These are phyloP conservation scores for Anaspis maculata DNA, from an alignment of 2,888 invertebrate genomes.

Conservation along the genomic window DNA sequence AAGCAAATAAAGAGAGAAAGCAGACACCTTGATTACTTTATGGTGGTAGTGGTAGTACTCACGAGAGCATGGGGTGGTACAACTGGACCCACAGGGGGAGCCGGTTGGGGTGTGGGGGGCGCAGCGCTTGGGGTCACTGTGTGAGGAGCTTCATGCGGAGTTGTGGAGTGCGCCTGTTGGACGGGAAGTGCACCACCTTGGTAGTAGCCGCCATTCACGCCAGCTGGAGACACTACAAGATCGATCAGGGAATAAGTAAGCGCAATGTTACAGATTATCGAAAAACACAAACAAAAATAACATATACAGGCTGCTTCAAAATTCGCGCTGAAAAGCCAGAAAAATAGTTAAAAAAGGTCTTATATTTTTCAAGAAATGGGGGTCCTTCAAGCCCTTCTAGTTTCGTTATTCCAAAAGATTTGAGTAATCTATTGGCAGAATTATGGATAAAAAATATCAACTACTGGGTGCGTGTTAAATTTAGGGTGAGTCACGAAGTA, in stretches of 20 bases:
- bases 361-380: too few relatives aligned
- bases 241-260: slow-evolving; percentile 2
- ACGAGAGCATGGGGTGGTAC: slow-evolving; percentile 37
- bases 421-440: too few relatives aligned
- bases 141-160: slow-evolving; percentile 64
- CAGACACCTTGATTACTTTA: slow-evolving; percentile 24
- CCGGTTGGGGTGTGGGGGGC: slow-evolving; percentile 44
- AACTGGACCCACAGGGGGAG: slow-evolving; percentile 43
- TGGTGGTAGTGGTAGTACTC: slow-evolving; percentile 21
- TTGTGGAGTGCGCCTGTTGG: slow-evolving; percentile 85
- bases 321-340: too few relatives aligned
- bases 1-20: slow-evolving; percentile 6
- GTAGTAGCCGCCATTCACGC: slow-evolving; percentile 66
- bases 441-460: too few relatives aligned
- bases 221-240: slow-evolving; percentile 46
- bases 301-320: too few relatives aligned
- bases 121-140: slow-evolving; percentile 46
- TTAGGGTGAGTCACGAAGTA: too few relatives aligned
- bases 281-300: slow-evolving; percentile 3
- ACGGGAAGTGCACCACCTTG: slow-evolving; percentile 65
- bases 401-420: too few relatives aligned
- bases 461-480: too few relatives aligned
- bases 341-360: too few relatives aligned
- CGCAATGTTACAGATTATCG: slow-evolving; percentile 2
- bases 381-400: too few relatives aligned